These are phyloP conservation scores for Nomada fucata DNA, from an alignment of 2,888 invertebrate species.

Conservation along the genomic window DNA sequence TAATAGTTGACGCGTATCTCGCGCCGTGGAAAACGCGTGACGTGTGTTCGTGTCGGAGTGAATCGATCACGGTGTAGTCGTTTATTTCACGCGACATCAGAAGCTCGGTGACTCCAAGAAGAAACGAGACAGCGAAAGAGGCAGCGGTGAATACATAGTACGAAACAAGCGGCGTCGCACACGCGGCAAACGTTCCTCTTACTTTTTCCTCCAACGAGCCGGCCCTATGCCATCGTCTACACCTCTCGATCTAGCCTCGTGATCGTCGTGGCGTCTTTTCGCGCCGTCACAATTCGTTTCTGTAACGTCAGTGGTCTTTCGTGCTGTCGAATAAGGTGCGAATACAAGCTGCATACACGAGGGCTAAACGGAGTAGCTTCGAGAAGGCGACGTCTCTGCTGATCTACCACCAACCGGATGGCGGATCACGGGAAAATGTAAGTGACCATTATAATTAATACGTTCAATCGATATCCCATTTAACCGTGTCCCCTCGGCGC, in stretches of 20 bases:
- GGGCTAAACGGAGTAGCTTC: slow-evolving; percentile 38
- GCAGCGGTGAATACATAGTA: slow-evolving; percentile 31
- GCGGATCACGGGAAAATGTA: slow-evolving; percentile 78
- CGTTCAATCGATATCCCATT: slow-evolving; percentile 1
- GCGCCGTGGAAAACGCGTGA: slow-evolving; percentile 11
- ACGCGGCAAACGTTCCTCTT: slow-evolving; percentile 58
- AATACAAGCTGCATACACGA: slow-evolving; percentile 39
- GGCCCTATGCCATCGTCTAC: slow-evolving; percentile 49
- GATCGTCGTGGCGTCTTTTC: slow-evolving; percentile 58
- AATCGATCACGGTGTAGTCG: slow-evolving; percentile 41
- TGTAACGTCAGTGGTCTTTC: slow-evolving; percentile 21
- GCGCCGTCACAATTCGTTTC: slow-evolving; percentile 22
- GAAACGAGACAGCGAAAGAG: slow-evolving; percentile 36
- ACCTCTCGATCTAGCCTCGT: slow-evolving; percentile 37
- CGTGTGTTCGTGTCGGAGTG: slow-evolving; percentile 21
- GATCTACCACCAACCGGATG: slow-evolving; percentile 66
- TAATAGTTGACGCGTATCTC: background rate
- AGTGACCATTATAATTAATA: slow-evolving; percentile 59
- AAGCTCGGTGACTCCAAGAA: slow-evolving; percentile 6
- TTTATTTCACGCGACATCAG: slow-evolving; percentile 32
- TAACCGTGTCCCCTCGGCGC: background rate
- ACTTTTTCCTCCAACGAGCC: slow-evolving; percentile 33
- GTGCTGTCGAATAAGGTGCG: slow-evolving; percentile 22
- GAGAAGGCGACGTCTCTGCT: slow-evolving; percentile 51
- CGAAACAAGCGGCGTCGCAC: slow-evolving; percentile 50